These are phyloP conservation scores for Zosterops hypoxanthus DNA, from an alignment of 2,113 vertebrate genomes.

Conservation along the genomic window DNA sequence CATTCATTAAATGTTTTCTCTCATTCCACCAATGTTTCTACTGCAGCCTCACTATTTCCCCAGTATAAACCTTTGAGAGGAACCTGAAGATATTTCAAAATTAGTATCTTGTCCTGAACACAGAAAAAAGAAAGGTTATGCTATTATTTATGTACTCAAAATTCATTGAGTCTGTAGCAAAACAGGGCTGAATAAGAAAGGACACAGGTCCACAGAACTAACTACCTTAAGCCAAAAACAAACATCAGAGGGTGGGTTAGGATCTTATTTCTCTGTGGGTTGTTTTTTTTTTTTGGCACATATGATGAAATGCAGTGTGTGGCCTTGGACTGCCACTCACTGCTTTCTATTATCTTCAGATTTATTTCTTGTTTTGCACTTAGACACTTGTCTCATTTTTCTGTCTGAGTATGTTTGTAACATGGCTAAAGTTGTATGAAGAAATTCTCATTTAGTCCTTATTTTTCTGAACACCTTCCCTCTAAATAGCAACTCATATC, in stretches of 20 bases:
- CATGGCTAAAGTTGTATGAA: conserved; percentile 7
- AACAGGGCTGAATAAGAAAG: background rate
- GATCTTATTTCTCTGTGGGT: background rate
- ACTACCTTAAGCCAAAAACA: too few species aligned
- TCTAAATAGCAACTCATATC: conserved; percentile 53
- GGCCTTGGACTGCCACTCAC: conserved; percentile 32
- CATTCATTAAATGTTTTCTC: background rate
- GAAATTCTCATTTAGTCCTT: conserved; percentile 49
- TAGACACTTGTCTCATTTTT: conserved; percentile 51
- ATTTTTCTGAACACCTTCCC: conserved; percentile 29
- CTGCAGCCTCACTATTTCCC: background rate
- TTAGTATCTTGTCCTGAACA: background rate
- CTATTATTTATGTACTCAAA: background rate
- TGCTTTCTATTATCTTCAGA: conserved; percentile 43
- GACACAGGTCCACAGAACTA: background rate
- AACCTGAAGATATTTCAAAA: background rate
- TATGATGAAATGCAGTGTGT: background rate
- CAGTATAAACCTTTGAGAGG: background rate
- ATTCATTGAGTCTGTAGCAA: background rate
- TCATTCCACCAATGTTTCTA: background rate
- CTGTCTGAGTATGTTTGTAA: conserved; percentile 39
- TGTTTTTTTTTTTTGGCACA: background rate
- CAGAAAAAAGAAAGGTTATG: background rate
- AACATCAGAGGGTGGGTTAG: background rate
- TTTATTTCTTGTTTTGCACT: conserved; percentile 61